Evolutionary conservation across 1,140 invertebrate species (phyloP).

Genomic region (Eufriesea mexicana): DNA sequence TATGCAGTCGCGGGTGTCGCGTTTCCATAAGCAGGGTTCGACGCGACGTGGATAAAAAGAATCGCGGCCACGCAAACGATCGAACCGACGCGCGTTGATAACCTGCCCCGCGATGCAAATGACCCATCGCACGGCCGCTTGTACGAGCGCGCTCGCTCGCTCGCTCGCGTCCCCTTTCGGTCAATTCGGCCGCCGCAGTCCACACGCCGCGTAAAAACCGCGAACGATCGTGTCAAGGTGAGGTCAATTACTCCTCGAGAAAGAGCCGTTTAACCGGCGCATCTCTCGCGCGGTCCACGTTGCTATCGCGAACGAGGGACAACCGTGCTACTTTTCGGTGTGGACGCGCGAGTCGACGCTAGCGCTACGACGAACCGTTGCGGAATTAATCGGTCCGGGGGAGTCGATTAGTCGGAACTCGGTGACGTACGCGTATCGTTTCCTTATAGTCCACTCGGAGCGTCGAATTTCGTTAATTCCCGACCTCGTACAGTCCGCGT

Average conservation of each 20-base stretch:
- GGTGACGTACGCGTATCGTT: neutral
- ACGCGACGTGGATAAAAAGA: neutral
- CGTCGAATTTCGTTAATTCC: conserved; percentile 15
- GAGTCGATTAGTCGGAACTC: too few relatives aligned
- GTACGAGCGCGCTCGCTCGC: neutral
- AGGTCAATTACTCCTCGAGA: conserved; percentile 48
- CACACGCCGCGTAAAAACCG: neutral
- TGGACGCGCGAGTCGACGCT: too few relatives aligned
- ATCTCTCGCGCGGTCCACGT: neutral
- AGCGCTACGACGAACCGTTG: too few relatives aligned
- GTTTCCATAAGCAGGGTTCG: conserved; percentile 40
- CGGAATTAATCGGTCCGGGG: too few relatives aligned
- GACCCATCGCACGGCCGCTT: neutral
- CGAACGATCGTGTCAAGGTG: conserved; percentile 45
- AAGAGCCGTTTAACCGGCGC: neutral
- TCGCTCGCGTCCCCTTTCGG: neutral
- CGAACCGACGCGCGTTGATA: neutral
- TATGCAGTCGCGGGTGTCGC: conserved; percentile 32
- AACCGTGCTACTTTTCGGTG: too few relatives aligned
- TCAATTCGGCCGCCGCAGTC: conserved; percentile 18
- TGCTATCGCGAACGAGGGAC: too few relatives aligned
- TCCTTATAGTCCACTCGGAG: neutral
- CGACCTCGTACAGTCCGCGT: neutral
- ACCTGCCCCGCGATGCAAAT: conserved; percentile 10
- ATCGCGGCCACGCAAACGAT: neutral